A percentile compares a stretch with the other conserved stretches of the same genome.
Conservation (phyloP, 2,797 vertebrate genomes). For the Acomys russatus region DNA sequence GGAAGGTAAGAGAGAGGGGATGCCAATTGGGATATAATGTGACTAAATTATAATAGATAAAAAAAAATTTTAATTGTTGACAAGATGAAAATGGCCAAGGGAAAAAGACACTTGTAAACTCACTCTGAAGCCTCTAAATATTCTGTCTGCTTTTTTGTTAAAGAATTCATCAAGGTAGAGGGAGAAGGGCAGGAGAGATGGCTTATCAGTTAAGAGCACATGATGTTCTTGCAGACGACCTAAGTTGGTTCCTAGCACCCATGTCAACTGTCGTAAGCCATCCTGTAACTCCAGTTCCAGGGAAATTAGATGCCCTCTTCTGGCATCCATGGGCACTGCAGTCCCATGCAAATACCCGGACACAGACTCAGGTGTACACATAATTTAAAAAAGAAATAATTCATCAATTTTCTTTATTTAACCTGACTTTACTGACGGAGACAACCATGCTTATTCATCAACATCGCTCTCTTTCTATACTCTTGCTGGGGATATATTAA, state of each 20-base stretch:
- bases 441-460: not conserved
- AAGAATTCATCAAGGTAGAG: not conserved
- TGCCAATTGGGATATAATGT: no score
- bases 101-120: conserved; percentile 45
- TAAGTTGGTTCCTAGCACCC: not conserved
- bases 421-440: not conserved
- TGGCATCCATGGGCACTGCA: not conserved
- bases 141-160: conserved; percentile 7
- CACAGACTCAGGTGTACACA: not conserved
- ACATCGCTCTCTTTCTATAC: not conserved
- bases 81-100: conserved; percentile 66
- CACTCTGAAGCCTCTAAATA: conserved; percentile 15
- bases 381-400: conserved; percentile 9
- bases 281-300: not conserved
- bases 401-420: not conserved
- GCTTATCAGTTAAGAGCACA: not conserved
- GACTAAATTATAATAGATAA: no score
- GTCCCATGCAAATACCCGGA: not conserved
- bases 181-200: not conserved
- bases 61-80: not conserved
- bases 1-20: no score
- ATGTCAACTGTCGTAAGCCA: not conserved
- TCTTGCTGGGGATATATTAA: conserved; percentile 35
- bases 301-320: not conserved
- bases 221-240: no score